phyloP scores from a whole-genome alignment of 2,113 vertebrate genomes.

The Clinocottus analis region DNA sequence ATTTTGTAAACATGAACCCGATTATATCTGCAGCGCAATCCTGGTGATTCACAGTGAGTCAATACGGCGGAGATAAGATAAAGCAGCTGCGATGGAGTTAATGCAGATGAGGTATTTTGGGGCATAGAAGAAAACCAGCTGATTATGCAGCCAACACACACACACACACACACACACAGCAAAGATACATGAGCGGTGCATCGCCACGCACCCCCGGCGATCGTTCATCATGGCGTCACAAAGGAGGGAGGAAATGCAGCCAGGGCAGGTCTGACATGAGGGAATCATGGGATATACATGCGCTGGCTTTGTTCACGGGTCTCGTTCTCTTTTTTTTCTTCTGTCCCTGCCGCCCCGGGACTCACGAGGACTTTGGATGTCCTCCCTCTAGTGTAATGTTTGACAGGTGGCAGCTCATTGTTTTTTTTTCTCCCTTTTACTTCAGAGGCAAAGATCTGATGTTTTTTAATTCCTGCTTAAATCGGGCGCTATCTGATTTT shows the following conservation, averaged over 20 bases:
- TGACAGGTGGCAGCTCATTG: slow-evolving; percentile 61
- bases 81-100: slow-evolving; percentile 57
- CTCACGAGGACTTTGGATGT: slow-evolving; percentile 15
- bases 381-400: slow-evolving; percentile 42
- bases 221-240: no score
- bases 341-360: slow-evolving; percentile 9
- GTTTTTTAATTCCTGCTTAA: slow-evolving; percentile 62
- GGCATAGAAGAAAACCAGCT: slow-evolving; percentile 56
- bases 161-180: neutral
- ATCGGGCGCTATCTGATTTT: slow-evolving; percentile 28
- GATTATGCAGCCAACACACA: slow-evolving; percentile 57
- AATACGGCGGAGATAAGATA: slow-evolving; percentile 60
- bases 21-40: slow-evolving; percentile 57
- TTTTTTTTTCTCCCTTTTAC: slow-evolving; percentile 62
- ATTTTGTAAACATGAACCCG: slow-evolving; percentile 69
- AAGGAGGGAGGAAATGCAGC: slow-evolving; percentile 26
- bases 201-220: neutral
- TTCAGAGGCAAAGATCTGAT: slow-evolving; percentile 39
- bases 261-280: slow-evolving; percentile 53
- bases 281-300: slow-evolving; percentile 60
- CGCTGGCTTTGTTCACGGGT: slow-evolving; percentile 41
- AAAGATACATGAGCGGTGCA: slow-evolving; percentile 50
- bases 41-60: slow-evolving; percentile 64
- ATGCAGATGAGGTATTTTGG: slow-evolving; percentile 74
- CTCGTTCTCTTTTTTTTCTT: slow-evolving; percentile 27